phyloP scores from a whole-genome alignment of 2,888 invertebrate genomes.

The Ophion ventricosus region DNA sequence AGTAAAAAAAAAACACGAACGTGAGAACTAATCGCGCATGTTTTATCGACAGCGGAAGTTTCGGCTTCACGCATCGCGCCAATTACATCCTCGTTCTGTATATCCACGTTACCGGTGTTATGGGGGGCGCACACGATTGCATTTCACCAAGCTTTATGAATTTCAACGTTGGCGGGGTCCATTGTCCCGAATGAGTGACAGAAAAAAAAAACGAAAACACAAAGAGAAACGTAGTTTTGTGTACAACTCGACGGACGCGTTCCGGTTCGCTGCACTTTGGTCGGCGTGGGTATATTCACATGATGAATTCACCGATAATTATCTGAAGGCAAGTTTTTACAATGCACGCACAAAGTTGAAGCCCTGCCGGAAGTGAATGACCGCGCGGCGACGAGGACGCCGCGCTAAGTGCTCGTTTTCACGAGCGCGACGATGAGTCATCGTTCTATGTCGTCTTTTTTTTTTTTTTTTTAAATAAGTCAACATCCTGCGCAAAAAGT shows the following conservation, averaged over 20 bases:
- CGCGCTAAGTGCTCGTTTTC: background rate
- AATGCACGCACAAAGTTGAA: constrained; percentile 19
- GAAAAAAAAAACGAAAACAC: constrained; percentile 4
- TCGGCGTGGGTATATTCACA: background rate
- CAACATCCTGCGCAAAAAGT: background rate
- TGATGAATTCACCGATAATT: constrained; percentile 14
- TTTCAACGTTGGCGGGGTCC: constrained; percentile 22
- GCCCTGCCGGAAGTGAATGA: constrained; percentile 45
- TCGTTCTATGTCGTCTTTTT: background rate
- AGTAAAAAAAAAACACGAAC: constrained; percentile 1
- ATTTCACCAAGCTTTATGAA: constrained; percentile 36
- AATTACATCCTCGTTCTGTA: constrained; percentile 31
- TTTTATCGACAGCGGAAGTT: constrained; percentile 58
- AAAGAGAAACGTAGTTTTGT: background rate
- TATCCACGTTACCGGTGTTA: background rate
- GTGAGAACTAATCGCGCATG: constrained; percentile 16
- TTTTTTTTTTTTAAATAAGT: background rate
- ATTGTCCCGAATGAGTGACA: constrained; percentile 34
- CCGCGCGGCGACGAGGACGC: background rate
- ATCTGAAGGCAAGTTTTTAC: constrained; percentile 8
- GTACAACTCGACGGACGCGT: constrained; percentile 7
- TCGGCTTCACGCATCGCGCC: constrained; percentile 55
- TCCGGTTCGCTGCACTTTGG: constrained; percentile 51
- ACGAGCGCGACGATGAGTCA: background rate
- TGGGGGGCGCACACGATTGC: background rate